A percentile compares a stretch with the other conserved stretches of the same genome.
Evolutionary conservation across 1,140 invertebrate species (phyloP).

Genomic region (Drosophila ananassae): DNA sequence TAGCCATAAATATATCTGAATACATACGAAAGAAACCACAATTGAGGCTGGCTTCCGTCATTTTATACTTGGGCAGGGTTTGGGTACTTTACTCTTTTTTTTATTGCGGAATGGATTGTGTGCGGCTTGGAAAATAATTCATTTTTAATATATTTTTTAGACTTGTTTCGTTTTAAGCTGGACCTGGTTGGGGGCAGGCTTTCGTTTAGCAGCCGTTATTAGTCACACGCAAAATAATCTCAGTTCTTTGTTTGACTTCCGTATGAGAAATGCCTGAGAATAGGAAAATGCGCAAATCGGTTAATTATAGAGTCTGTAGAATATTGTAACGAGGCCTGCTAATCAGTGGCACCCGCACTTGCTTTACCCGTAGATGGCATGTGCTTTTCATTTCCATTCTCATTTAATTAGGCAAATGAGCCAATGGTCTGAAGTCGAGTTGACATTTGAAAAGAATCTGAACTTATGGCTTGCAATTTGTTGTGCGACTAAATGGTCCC

Average conservation of each 20-base stretch:
- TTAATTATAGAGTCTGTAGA: constrained; percentile 53
- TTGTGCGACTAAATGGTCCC: constrained; percentile 24
- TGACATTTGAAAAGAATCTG: constrained; percentile 44
- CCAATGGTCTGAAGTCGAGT: constrained; percentile 39
- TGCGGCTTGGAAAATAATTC: constrained; percentile 47
- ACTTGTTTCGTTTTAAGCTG: constrained; percentile 36
- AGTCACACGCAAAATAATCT: constrained; percentile 50
- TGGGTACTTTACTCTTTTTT: constrained; percentile 34
- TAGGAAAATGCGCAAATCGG: constrained; percentile 66
- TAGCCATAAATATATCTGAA: constrained; percentile 39
- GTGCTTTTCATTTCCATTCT: constrained; percentile 21
- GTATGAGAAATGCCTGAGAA: constrained; percentile 15
- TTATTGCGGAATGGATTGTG: constrained; percentile 41
- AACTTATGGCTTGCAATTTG: constrained; percentile 40
- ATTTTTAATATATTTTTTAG: constrained; percentile 52
- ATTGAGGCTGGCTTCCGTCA: constrained; percentile 40
- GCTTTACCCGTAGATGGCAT: constrained; percentile 5
- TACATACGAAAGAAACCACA: constrained; percentile 50
- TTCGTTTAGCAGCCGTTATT: constrained; percentile 64
- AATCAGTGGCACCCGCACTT: constrained; percentile 61
- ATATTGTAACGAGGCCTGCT: constrained; percentile 29
- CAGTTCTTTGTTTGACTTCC: constrained; percentile 48
- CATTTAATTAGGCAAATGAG: constrained; percentile 67
- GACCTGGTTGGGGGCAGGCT: constrained; percentile 23
- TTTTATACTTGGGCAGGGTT: constrained; percentile 39